Evolutionary conservation across 2,888 invertebrate species (phyloP).

Genomic region (Galerucella calmariensis): DNA sequence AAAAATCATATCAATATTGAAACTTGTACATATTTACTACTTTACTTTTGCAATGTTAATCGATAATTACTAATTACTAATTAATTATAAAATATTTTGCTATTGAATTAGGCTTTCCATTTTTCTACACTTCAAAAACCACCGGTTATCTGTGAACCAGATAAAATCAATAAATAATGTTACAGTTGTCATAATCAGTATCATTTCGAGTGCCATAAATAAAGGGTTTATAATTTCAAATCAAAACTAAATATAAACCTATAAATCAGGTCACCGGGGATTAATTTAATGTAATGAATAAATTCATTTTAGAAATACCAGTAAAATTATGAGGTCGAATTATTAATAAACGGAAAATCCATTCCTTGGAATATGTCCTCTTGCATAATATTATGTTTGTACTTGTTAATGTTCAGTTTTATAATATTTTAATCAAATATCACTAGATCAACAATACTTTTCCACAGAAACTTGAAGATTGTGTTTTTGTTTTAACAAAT

Average conservation of each 20-base stretch:
- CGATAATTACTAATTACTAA: no score
- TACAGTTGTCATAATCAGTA: background rate
- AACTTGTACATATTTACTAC: no score
- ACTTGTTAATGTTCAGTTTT: background rate
- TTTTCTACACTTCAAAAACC: no score
- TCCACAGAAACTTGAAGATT: no score
- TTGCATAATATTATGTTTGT: background rate
- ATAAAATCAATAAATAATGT: background rate
- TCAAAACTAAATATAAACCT: background rate
- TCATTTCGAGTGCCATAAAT: constrained; percentile 4
- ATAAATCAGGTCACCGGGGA: background rate
- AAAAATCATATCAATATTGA: no score
- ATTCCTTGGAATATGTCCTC: background rate
- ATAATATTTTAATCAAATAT: no score
- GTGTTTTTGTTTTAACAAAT: no score
- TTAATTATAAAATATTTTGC: no score
- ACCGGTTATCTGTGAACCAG: background rate
- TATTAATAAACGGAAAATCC: constrained; percentile 1
- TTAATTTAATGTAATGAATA: background rate
- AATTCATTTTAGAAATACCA: background rate
- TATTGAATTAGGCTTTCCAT: no score
- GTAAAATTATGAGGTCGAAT: constrained; percentile 1
- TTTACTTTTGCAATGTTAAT: no score
- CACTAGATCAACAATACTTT: no score
- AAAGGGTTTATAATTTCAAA: background rate